Evolutionary conservation across 2,888 invertebrate genomes (phyloP).

Genomic region (Nymphalis urticae): DNA sequence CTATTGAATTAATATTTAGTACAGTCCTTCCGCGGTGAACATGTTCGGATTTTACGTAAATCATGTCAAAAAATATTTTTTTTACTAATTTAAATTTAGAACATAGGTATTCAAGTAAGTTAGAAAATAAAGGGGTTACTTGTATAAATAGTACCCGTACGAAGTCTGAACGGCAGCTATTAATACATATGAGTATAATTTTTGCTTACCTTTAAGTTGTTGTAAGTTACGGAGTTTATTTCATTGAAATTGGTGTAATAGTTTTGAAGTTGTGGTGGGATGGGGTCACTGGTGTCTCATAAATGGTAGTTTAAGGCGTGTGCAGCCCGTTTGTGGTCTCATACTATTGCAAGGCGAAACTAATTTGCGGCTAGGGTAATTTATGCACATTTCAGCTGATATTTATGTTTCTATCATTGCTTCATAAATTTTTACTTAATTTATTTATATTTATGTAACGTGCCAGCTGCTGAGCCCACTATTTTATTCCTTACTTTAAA

Average conservation of each 20-base stretch:
- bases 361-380: conserved; percentile 40
- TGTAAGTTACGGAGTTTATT: not conserved
- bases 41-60: too few species aligned
- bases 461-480: too few species aligned
- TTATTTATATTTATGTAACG: conserved; percentile 4
- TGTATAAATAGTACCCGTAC: too few species aligned
- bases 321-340: conserved; percentile 38
- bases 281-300: conserved; percentile 27
- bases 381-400: conserved; percentile 37
- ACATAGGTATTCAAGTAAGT: not conserved
- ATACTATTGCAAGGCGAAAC: conserved; percentile 38
- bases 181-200: not conserved
- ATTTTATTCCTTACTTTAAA: too few species aligned
- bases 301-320: conserved; percentile 36
- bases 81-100: too few species aligned
- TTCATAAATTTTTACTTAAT: conserved; percentile 27
- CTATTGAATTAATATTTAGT: too few species aligned
- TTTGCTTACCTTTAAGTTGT: not conserved
- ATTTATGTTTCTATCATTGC: conserved; percentile 37
- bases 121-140: not conserved
- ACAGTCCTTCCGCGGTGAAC: too few species aligned
- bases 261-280: conserved; percentile 23
- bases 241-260: conserved; percentile 18
- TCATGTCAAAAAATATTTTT: too few species aligned
- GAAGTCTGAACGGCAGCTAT: too few species aligned